Percentiles rank a stretch among this genome's conserved stretches.
phyloP scores from a whole-genome alignment of 2,113 vertebrate genomes.

The Rhagologus leucostigma region DNA sequence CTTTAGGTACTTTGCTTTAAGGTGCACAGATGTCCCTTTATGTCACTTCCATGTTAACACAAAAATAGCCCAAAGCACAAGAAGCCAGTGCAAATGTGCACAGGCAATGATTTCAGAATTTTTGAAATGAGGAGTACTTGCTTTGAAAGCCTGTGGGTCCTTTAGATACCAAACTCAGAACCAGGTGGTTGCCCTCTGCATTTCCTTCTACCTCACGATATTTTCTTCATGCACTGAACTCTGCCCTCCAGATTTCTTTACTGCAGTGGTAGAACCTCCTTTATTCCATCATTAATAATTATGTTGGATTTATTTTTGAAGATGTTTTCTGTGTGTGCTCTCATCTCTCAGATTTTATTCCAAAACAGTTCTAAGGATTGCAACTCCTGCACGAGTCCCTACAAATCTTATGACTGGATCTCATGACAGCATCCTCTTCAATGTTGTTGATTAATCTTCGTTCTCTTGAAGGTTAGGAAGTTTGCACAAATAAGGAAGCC shows the following conservation, averaged over 20 bases:
- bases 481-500: slow-evolving; percentile 22
- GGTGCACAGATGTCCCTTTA: not conserved
- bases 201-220: not conserved
- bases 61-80: not conserved
- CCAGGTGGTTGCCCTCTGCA: not conserved
- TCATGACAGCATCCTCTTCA: slow-evolving; percentile 24
- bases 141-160: not conserved
- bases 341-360: slow-evolving; percentile 8
- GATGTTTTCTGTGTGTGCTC: not conserved
- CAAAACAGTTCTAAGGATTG: slow-evolving; percentile 8
- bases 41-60: not conserved
- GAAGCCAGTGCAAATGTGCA: not conserved
- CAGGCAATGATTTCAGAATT: not conserved
- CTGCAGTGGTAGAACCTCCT: not conserved
- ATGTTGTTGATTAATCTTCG: slow-evolving; percentile 56
- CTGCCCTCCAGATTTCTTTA: not conserved
- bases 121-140: not conserved
- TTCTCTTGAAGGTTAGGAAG: slow-evolving; percentile 48
- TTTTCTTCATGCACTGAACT: not conserved
- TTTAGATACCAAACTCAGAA: not conserved
- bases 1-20: not conserved
- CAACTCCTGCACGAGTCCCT: slow-evolving; percentile 18
- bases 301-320: not conserved
- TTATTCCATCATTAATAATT: not conserved
- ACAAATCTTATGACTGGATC: slow-evolving; percentile 42